Evolutionary conservation across 2,888 invertebrate genomes (phyloP).

Genomic region (Oeneis ivallda): DNA sequence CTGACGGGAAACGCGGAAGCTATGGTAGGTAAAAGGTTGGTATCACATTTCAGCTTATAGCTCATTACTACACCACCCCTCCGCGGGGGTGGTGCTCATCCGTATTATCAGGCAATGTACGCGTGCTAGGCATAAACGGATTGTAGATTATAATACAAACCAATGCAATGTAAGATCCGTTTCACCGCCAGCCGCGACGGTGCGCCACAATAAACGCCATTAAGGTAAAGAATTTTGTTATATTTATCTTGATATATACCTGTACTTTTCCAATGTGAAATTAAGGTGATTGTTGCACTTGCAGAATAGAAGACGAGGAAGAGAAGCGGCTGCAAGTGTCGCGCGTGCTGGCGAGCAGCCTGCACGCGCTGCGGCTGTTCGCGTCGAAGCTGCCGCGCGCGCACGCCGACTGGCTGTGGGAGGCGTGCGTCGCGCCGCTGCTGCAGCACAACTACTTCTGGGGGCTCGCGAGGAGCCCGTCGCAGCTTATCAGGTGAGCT

Average conservation of each 20-base stretch:
- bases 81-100: too few species aligned
- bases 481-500: constrained; percentile 49
- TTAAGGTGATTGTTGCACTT: too few species aligned
- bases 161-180: too few species aligned
- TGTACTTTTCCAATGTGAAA: too few species aligned
- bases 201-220: too few species aligned
- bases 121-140: too few species aligned
- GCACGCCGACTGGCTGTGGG: constrained; percentile 81
- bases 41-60: constrained; percentile 3
- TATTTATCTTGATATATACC: too few species aligned
- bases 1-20: constrained; percentile 56
- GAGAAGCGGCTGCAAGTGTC: constrained; percentile 47
- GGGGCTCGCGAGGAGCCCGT: constrained; percentile 84
- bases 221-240: too few species aligned
- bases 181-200: too few species aligned
- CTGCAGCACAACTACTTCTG: constrained; percentile 85
- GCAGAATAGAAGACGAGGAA: constrained; percentile 49
- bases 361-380: constrained; percentile 52
- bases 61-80: too few species aligned
- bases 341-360: constrained; percentile 48
- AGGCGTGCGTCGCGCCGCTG: constrained; percentile 73
- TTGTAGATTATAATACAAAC: too few species aligned
- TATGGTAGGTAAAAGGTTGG: constrained; percentile 56
- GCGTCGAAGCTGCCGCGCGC: constrained; percentile 45
- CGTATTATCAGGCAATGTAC: too few species aligned